Evolutionary conservation across 2,113 vertebrate genomes (phyloP).

Genomic region (Menura novaehollandiae): DNA sequence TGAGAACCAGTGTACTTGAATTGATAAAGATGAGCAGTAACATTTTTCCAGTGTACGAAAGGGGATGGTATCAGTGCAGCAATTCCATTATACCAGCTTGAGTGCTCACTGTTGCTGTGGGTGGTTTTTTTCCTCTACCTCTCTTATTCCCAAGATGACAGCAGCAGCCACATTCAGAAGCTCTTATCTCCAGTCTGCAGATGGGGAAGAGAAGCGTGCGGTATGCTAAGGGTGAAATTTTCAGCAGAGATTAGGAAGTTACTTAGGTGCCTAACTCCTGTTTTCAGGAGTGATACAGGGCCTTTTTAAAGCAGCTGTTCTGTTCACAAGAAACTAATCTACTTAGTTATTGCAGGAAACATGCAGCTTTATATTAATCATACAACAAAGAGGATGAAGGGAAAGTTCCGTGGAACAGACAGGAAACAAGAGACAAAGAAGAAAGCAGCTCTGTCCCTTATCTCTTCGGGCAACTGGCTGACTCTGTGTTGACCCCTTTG

Average conservation of each 20-base stretch:
- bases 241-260: not conserved
- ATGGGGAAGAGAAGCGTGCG: not conserved
- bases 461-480: not conserved
- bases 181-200: conserved; percentile 47
- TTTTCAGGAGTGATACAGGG: conserved; percentile 11
- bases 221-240: conserved; percentile 20
- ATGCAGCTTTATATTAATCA: conserved; percentile 28
- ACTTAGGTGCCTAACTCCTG: conserved; percentile 15
- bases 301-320: conserved; percentile 3
- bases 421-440: not conserved
- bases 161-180: not conserved
- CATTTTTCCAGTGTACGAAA: not conserved
- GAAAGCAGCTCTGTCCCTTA: not conserved
- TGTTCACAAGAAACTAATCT: conserved; percentile 42
- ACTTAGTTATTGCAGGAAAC: conserved; percentile 34
- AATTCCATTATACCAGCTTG: not conserved
- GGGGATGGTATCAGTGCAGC: not conserved
- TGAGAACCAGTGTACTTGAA: not conserved
- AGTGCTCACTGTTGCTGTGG: not conserved
- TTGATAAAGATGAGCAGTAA: not conserved
- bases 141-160: not conserved
- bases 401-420: not conserved
- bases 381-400: not conserved
- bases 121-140: not conserved
- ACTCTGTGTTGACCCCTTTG: not conserved